Base-by-base conservation (phyloP, 2,888 invertebrate genomes). In the Dioctria linearis region DNA sequence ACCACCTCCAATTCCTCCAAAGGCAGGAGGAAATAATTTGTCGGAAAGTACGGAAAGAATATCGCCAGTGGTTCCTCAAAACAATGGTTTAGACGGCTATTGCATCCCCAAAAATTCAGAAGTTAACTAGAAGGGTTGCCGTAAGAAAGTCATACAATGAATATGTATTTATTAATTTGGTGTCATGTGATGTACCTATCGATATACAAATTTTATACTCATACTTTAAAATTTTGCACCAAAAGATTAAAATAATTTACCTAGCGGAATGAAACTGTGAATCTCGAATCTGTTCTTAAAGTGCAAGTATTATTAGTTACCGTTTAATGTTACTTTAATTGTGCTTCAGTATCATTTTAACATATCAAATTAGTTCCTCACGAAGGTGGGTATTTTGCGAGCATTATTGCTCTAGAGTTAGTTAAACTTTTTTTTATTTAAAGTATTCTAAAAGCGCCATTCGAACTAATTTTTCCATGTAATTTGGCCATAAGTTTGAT, bases 1-100 rank as follows among this genome's bases (percentile, higher is more conserved):
- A 79, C 88, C 88, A 46, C 88, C 86, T 51, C 86, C 89, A 39
- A 88, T 88, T 83, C 89, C 88, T 63, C 88, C 88, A 78, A 89
- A 89, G 81, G 87, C 88, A 25, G 63, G 76, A n/a, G 13, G 63
- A 4, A 49, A 39, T 49, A 51, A 42, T n/a, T 39, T 49, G 1
- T n/a, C 63, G 3, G 76, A 61, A 63, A 57, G 49, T 39, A 49
- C n/a, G 6, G 76, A 76, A 82, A 59, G 73, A 83, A 81, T 79
- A 79, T 67, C 83, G 81, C 82, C 83, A 63, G 8, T 63, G 82
- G 79, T 76, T 49, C 85, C 86, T 43, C 84, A 84, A 80, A 25
- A 25, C 25, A 85, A 85, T 67, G 86, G 84, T 78, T 82, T 82
- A 80, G 86, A 87, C 57, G 86, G 85, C 75, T 87, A 87, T 80